Base-by-base conservation (phyloP, 2,113 vertebrate genomes). In the Hydropotes inermis region DNA sequence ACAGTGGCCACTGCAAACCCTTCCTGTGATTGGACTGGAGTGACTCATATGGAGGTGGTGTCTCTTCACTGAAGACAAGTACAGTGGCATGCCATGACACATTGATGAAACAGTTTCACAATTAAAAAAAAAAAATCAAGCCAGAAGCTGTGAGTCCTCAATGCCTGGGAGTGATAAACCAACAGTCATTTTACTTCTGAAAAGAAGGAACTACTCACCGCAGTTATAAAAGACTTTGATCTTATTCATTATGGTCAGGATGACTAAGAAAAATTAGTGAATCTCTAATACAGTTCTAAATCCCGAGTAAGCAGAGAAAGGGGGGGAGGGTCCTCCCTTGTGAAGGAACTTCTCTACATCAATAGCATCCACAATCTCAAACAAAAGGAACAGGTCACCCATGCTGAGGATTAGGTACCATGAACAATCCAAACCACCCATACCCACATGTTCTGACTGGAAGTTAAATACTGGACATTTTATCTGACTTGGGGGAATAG, bases 261-360 rank as follows among this genome's bases (percentile, higher is more conserved):
- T 90, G 82, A 97, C 23, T 33, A 90, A 96, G n/a, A 57, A 60
- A 83, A 85, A 91, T 64, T 54, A 95, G 92, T 30, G 36, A 17
- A 86, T 58, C 87, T 85, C 33, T 57, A 57, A 79, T 30, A 88
- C 3, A 55, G 14, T 27, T 43, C 23, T 83, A 83, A 76, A 39
- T 70, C n/a, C 70, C 60, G 97, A 84, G 28, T 8, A 47, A 78
- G 50, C 45, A 91, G 79, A 52, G 67, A 64, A 55, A 57, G 21
- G 52, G 33, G 81, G 47, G 33, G 55, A 28, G 9, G 45, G 30
- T n/a, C 61, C 7, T 78, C 21, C 54, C 19, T 97, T 39, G 23
- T 30, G 60, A 58, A 78, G 67, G n/a, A 89, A 57, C 10, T 39
- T 27, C 27, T 21, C 67, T 45, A 36, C n/a, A 85, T 30, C 87